These are phyloP conservation scores for Cantharis nigra DNA, from an alignment of 2,888 invertebrate genomes.

Conservation along the genomic window DNA sequence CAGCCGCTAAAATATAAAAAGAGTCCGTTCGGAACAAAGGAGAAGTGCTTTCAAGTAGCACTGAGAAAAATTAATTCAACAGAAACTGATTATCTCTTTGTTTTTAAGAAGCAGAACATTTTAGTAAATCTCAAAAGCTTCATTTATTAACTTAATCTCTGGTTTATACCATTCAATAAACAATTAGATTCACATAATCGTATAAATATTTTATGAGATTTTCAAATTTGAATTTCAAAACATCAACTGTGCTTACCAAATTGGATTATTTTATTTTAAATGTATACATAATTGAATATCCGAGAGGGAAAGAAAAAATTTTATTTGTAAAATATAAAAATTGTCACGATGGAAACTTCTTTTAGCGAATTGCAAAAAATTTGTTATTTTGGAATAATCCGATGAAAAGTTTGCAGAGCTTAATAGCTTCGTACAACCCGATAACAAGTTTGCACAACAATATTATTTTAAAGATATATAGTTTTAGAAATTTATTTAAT, in stretches of 20 bases:
- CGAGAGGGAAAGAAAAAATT: not conserved
- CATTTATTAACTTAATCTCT: not conserved
- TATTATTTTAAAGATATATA: not conserved
- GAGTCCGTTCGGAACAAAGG: slow-evolving; percentile 24
- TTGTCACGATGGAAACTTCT: not conserved
- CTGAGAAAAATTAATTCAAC: slow-evolving; percentile 34
- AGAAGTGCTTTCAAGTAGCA: slow-evolving; percentile 22
- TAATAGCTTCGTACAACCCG: not conserved
- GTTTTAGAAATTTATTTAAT: not conserved
- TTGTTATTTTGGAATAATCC: not conserved
- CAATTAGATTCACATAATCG: not conserved
- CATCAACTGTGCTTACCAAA: not conserved
- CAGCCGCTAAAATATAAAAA: slow-evolving; percentile 26
- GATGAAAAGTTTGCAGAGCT: not conserved
- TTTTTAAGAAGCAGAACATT: slow-evolving; percentile 6
- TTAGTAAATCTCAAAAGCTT: not conserved
- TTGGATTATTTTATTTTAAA: not conserved
- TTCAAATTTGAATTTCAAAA: not conserved
- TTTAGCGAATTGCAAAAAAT: not conserved
- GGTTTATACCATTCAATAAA: not conserved
- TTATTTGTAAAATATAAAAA: not conserved
- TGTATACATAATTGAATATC: not conserved
- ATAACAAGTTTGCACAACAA: not conserved
- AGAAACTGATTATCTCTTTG: slow-evolving; percentile 29
- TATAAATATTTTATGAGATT: not conserved